These are phyloP conservation scores for Bucorvus abyssinicus DNA, from an alignment of 2,797 vertebrate species.

Conservation along the genomic window DNA sequence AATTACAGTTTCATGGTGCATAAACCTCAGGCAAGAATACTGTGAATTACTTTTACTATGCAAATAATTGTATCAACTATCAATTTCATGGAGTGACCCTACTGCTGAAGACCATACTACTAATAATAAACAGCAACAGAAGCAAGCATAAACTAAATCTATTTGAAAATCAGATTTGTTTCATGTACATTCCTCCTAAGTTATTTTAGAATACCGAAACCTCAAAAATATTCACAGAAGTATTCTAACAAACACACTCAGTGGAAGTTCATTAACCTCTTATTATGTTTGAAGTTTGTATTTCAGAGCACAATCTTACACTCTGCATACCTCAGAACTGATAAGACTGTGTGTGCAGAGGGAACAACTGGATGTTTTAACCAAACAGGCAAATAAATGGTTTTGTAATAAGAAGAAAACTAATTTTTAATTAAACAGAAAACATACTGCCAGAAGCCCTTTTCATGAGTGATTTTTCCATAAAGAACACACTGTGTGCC, in stretches of 20 bases:
- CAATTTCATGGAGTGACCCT: constrained; percentile 17
- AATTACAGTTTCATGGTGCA: background rate
- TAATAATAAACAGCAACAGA: constrained; percentile 30
- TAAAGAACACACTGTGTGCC: background rate
- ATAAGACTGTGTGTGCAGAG: background rate
- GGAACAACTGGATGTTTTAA: background rate
- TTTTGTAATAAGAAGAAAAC: background rate
- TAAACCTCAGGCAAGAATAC: constrained; percentile 19
- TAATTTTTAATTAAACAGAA: constrained; percentile 12
- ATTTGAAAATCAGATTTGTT: constrained; percentile 29
- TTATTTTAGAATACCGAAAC: constrained; percentile 15
- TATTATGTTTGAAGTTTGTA: background rate
- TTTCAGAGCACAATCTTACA: background rate
- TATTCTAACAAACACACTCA: background rate
- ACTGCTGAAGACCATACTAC: background rate
- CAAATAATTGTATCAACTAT: constrained; percentile 15
- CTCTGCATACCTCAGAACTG: background rate
- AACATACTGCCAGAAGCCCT: background rate
- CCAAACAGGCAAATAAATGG: background rate
- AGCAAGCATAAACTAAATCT: background rate
- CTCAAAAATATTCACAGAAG: constrained; percentile 1
- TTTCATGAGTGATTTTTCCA: background rate
- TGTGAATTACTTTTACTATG: constrained; percentile 37
- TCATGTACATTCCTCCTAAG: background rate
- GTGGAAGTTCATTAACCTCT: constrained; percentile 1